Percentiles rank a stretch among this genome's conserved stretches.
Evolutionary conservation across 2,113 vertebrate species (phyloP).

Genomic region (Elachura formosa): DNA sequence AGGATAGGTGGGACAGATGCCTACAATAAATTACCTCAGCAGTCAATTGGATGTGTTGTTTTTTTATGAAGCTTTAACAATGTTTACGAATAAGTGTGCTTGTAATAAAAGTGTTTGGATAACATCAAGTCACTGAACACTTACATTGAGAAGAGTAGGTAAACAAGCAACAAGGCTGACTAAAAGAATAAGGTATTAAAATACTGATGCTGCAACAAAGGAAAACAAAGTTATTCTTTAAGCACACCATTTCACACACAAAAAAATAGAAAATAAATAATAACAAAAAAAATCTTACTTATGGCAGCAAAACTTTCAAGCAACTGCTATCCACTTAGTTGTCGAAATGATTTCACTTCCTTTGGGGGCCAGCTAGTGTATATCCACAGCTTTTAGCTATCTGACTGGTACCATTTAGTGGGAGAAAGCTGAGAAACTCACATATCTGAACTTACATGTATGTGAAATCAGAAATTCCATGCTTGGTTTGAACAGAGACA

Average conservation of each 20-base stretch:
- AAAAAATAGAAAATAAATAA: neutral
- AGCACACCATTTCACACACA: accelerated
- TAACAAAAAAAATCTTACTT: neutral
- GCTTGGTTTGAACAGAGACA: neutral
- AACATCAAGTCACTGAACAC: neutral
- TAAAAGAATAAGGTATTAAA: neutral
- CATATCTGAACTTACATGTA: neutral
- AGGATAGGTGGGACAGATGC: neutral
- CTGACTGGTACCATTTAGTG: neutral
- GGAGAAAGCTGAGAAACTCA: neutral
- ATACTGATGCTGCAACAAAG: neutral
- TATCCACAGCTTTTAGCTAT: neutral
- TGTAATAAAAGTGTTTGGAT: neutral
- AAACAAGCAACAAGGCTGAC: neutral
- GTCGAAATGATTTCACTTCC: neutral
- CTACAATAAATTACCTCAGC: neutral
- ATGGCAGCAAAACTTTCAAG: neutral
- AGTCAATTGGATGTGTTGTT: neutral
- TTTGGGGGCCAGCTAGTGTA: neutral
- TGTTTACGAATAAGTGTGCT: neutral
- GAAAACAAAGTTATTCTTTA: neutral
- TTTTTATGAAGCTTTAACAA: neutral
- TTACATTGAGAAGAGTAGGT: neutral
- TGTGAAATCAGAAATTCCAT: neutral
- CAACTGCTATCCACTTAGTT: neutral